A percentile compares a stretch with the other conserved stretches of the same genome.
phyloP scores from a whole-genome alignment of 92 coral and sea anemone species.

The Epizoanthus rinbou region DNA sequence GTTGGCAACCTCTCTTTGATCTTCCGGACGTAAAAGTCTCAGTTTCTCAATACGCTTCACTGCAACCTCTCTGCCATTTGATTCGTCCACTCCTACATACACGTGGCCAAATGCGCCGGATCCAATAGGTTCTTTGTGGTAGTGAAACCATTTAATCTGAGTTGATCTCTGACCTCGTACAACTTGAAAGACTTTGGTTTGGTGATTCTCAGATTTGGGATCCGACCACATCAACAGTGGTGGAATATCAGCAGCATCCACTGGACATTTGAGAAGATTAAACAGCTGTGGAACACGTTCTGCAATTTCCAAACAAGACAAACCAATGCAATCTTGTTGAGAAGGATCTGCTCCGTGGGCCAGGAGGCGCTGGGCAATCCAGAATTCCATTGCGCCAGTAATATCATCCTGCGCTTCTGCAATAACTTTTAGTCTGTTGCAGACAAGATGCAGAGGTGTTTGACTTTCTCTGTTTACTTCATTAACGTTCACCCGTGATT shows the following conservation, averaged over 20 bases:
- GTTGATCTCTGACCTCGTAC: slow-evolving; percentile 12
- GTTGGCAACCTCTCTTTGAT: slow-evolving; percentile 29
- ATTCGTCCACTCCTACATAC: slow-evolving; percentile 37
- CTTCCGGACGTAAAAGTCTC: slow-evolving; percentile 22
- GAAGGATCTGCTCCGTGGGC: slow-evolving; percentile 11
- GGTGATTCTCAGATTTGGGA: background rate
- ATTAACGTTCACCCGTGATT: background rate
- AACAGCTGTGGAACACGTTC: background rate
- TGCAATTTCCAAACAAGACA: slow-evolving; percentile 16
- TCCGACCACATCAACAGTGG: slow-evolving; percentile 33
- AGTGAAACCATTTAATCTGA: background rate
- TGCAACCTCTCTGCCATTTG: slow-evolving; percentile 46
- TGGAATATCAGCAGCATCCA: background rate
- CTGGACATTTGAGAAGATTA: slow-evolving; percentile 3
- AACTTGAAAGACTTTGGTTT: background rate
- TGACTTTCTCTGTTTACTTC: background rate
- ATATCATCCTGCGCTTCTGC: background rate
- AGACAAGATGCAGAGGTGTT: slow-evolving; percentile 4
- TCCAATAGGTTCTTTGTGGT: slow-evolving; percentile 7
- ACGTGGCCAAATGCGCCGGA: slow-evolving; percentile 40
- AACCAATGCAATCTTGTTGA: background rate
- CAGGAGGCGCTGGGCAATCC: slow-evolving; percentile 8
- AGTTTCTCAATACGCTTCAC: slow-evolving; percentile 38
- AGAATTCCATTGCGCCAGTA: background rate
- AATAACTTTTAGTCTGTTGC: background rate